Base-by-base conservation (phyloP, 2,797 vertebrate genomes). In the Anguilla marmorata region DNA sequence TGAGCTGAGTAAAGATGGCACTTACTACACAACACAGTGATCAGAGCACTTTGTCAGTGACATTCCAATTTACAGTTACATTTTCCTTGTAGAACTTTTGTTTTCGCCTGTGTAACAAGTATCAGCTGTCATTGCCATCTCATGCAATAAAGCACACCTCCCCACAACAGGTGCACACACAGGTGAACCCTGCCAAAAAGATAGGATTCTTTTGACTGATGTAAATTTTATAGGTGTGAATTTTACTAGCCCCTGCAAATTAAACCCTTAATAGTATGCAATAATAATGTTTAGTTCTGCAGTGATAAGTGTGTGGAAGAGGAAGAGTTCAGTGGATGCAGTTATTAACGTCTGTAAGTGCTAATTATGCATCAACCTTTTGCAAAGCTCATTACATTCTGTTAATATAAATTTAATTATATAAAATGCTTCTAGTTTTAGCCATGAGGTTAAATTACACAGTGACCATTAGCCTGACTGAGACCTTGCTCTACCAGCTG, bases 301-400 rank as follows among this genome's bases (percentile, higher is more conserved):
- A 27, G 80, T 14, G 41, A 30, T 56, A 56, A 56, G 33, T 21
- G 41, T 69, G 63, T 69, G 24, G 21, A 21, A 24, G 21, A 16
- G 74, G 33, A 37, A 24, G 76, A 80, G 41, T 45, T 30, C 30
- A 14, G 72, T 14, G 24, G 4, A n/a, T n/a, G 63, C 7, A 69
- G 27, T 27, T 69, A 69, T 69, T 27, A 27, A n/a, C 63, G 27
- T 69, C n/a, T 69, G 63, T 7, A 27, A 69, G 3, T n/a, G 63
- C 24, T 27, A 8, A 69, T 69, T 69, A 69, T 27, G 7, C 8
- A 27, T 69, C 63, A 69, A 69, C n/a, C 87, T 60, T 48, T 48
- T 69, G 72, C 76, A 84, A 72, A 87, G 19, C 87, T 84, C 58
- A 79, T 50, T 87, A 84, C 80, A 80, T 84, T 84, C 37, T 30